Evolutionary conservation across 2,113 vertebrate genomes (phyloP).

Genomic region (Erythrocercus mccallii): DNA sequence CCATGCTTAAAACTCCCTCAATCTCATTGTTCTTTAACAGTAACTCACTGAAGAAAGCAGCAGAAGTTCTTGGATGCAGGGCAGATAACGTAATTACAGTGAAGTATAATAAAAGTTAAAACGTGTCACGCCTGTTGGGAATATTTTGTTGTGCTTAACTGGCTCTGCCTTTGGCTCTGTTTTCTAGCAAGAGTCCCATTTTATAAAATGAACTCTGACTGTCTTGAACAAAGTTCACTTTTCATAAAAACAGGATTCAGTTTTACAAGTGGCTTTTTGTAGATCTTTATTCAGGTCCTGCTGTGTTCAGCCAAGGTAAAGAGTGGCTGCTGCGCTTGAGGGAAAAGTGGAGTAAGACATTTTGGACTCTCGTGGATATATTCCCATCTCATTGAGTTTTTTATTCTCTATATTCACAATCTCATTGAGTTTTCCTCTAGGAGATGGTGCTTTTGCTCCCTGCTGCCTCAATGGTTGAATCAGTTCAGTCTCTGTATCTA

Average conservation of each 20-base stretch:
- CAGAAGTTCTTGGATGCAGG: constrained; percentile 65
- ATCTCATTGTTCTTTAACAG: constrained; percentile 37
- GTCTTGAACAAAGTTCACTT: neutral
- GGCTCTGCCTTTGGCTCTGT: neutral
- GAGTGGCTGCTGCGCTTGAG: neutral
- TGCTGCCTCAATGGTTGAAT: neutral
- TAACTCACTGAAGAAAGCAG: constrained; percentile 74
- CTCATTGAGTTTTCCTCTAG: neutral
- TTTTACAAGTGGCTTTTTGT: neutral
- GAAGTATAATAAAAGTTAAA: constrained; percentile 75
- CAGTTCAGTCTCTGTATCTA: neutral
- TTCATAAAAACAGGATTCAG: neutral
- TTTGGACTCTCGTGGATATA: neutral
- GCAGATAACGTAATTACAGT: constrained; percentile 69
- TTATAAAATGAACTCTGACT: neutral
- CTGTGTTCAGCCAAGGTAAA: neutral
- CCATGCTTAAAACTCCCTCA: neutral
- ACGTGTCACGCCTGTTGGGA: fast-evolving
- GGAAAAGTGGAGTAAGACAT: neutral
- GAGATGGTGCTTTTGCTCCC: neutral
- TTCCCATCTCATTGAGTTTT: neutral
- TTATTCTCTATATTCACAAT: neutral
- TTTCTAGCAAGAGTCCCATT: neutral
- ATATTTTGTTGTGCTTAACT: neutral
- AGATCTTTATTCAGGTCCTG: neutral